These are phyloP conservation scores for Hypomecis punctinalis DNA, from an alignment of 2,888 invertebrate genomes.

Conservation along the genomic window DNA sequence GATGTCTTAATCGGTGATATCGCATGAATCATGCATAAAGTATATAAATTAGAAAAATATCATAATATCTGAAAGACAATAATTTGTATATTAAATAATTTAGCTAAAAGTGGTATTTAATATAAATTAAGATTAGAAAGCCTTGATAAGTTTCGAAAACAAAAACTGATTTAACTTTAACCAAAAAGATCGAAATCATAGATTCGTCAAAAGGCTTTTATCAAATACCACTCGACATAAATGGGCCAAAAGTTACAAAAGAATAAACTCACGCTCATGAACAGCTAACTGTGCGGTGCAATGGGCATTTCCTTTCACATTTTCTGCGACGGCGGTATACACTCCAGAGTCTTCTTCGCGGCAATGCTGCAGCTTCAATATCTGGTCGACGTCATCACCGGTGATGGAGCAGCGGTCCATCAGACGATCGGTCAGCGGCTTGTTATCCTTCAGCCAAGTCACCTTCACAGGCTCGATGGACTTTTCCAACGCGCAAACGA, in stretches of 20 bases:
- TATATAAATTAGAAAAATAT: neutral
- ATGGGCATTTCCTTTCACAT: slow-evolving; percentile 91
- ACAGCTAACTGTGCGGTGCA: slow-evolving; percentile 95
- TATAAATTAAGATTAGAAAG: slow-evolving; percentile 1
- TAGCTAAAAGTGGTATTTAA: slow-evolving; percentile 4
- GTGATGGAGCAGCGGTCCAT: slow-evolving; percentile 90
- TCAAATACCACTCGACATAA: slow-evolving; percentile 28
- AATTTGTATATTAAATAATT: slow-evolving; percentile 14
- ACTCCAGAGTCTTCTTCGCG: slow-evolving; percentile 93
- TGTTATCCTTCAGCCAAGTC: slow-evolving; percentile 95
- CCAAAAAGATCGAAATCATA: neutral
- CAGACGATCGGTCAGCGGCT: slow-evolving; percentile 89
- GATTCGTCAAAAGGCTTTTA: slow-evolving; percentile 8
- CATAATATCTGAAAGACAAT: slow-evolving; percentile 21
- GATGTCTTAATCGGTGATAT: slow-evolving; percentile 77
- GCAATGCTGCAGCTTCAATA: slow-evolving; percentile 91
- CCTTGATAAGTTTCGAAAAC: neutral
- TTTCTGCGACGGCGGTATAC: slow-evolving; percentile 95
- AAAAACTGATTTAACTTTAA: neutral
- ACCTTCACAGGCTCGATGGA: slow-evolving; percentile 87
- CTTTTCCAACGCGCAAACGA: slow-evolving; percentile 90
- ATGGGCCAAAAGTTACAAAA: slow-evolving; percentile 32
- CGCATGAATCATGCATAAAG: slow-evolving; percentile 68
- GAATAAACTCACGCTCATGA: slow-evolving; percentile 89
- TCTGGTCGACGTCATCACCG: slow-evolving; percentile 85